phyloP scores from a whole-genome alignment of 2,113 vertebrate genomes.

The Corythoichthys haematopterus region DNA sequence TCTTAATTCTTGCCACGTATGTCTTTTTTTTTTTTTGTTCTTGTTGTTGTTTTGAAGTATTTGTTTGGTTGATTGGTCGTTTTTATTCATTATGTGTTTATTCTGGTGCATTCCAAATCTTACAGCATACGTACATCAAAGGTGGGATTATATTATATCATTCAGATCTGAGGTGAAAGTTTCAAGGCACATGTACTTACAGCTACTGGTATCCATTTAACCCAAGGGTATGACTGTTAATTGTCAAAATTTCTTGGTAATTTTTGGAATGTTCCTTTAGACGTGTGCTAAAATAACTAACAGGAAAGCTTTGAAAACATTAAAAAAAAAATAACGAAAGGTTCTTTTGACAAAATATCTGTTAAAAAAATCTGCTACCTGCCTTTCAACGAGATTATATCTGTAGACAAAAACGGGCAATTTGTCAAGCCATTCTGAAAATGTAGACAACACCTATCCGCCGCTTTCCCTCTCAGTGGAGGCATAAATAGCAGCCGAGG shows the following conservation, averaged over 20 bases:
- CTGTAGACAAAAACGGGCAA: constrained; percentile 22
- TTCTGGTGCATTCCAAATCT: constrained; percentile 35
- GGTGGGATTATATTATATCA: constrained; percentile 18
- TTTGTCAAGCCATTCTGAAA: constrained; percentile 42
- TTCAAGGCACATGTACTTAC: constrained; percentile 14
- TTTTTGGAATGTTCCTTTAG: neutral
- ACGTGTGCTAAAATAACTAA: neutral
- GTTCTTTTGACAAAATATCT: neutral
- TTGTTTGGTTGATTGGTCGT: too few species aligned
- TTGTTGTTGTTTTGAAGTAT: too few species aligned
- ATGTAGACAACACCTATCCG: constrained; percentile 44
- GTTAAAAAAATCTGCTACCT: neutral
- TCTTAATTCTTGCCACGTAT: constrained; percentile 23
- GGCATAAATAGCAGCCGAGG: constrained; percentile 65
- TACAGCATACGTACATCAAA: constrained; percentile 26
- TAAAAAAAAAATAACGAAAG: neutral
- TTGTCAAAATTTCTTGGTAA: constrained; percentile 29
- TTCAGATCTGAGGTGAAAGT: constrained; percentile 13
- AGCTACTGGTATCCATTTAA: constrained; percentile 37
- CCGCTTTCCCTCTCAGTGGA: constrained; percentile 32
- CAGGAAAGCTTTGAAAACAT: neutral
- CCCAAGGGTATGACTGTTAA: constrained; percentile 27
- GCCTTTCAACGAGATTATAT: constrained; percentile 21
- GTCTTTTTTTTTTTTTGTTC: neutral
- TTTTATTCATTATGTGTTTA: neutral